Base-by-base conservation (phyloP, 1,140 invertebrate genomes). In the Leptinotarsa lineolata region DNA sequence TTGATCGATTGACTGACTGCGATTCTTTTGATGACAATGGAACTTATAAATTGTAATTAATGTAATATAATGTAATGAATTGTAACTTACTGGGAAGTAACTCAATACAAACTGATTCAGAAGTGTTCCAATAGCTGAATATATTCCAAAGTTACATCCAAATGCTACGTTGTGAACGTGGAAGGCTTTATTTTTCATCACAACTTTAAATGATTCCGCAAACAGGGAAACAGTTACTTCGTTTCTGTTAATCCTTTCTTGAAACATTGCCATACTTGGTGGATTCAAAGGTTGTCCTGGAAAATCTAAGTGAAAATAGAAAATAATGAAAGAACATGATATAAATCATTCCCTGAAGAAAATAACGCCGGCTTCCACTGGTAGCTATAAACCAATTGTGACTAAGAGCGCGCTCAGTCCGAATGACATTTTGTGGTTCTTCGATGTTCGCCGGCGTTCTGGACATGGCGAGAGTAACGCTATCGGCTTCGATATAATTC, bases 211-310 rank as follows among this genome's bases (percentile, higher is more conserved):
- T 24, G 75, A 76, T 16, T 44, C 24, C 5, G 75, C 22, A 39
- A 78, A 80, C n/a, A 66, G 46, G 60, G 22, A 72, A 3, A 70
- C 24, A 0, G 74, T 76, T 46, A 77, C 72, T 63, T 72, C 48
- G 70, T 74, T 18, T 18, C 46, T 54, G 16, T 70, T 66, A 13
- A 30, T 66, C 63, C 78, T 72, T 72, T 78, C 69, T 66, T 76
- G 67, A 4, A 76, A 74, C 72, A 81, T 80, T 4, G 77, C 75
- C 46, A 81, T 72, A 80, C 86, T 89, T 4, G 91, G 90, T 13
- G 91, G 89, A 8, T 82, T 77, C 22, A 81, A 79, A 0, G 91
- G 91, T 68, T 84, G 80, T 44, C 87, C 85, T 68, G 86, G 82
- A 80, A 92, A 91, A 74, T 89, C 89, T 89, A 46, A 74, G 72